Evolutionary conservation across 2,113 vertebrate species (phyloP), one percentile per base, ranked within the genome.

Genomic region (Paracanthobrama guichenoti): DNA sequence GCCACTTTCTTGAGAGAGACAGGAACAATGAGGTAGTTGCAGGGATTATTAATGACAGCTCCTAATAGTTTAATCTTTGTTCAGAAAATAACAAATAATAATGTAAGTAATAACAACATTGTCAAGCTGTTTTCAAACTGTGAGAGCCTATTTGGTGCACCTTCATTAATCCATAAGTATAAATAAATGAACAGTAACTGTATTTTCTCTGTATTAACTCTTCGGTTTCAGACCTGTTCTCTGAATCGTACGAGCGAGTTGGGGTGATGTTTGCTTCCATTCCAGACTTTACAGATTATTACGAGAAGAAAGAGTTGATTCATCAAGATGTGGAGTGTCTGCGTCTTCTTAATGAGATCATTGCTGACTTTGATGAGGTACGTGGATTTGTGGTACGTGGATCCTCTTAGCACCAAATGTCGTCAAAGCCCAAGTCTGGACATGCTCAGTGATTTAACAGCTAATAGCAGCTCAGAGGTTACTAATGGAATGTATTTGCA

Each of bases 181-280:
- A 14, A 62, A 26, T 71, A 9, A 35, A 20, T 24, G 1, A 53
- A 50, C 28, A 20, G 57, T 42, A 72, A 31, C 48, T 28, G 73
- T 13, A 69, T 3, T 83, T 18, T 84, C n/a, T 81, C 8, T 84
- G 69, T 73, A 31, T 77, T 35, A 31, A 46, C 42, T 44, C 26
- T 82, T 53, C 74, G 75, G 44, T 24, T 88, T 55, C 67, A 81
- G 96, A 97, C 84, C 91, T 97, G 81, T 98, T 97, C 85, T 96
- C 96, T 28, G 95, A 97, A 84, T 97, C 96, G 20, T 97, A 97
- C 3, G 95, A 97, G 64, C 95, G 94, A 0, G 97, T 98, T 0
- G 96, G 96, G 0, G 96, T 98, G 88, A 96, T 97, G 94, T 98
- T 98, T 79, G 96, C 97, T 57, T 97, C 97, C 26, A 96, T 98